Base-by-base conservation (phyloP, 2,797 vertebrate genomes). In the Propithecus deckenii region DNA sequence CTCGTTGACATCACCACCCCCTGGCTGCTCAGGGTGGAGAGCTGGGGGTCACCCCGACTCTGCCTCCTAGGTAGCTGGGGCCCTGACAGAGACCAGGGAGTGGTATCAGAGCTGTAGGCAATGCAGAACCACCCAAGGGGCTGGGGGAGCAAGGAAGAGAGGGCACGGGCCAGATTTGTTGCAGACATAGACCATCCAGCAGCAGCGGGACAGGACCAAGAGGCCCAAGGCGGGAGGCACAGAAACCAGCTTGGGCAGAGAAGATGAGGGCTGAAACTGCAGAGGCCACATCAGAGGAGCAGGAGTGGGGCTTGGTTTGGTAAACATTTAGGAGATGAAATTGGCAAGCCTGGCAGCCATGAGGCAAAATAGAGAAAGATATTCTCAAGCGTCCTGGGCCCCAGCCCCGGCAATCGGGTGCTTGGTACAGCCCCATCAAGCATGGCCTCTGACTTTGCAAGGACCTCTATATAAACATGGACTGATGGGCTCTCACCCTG, bases 351-450 rank as follows among this genome's bases (percentile, higher is more conserved):
- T 25, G 41, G 52, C 4, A 38, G 35, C 23, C 38, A 13, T 57
- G 57, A 65, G 4, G 35, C 17, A 43, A 46, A 57, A 35, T 18
- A 22, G 43, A 61, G 43, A 61, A 43, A 52, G n/a, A 18, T 6
- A 30, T 23, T 28, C 17, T 20, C 17, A 30, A 11, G n/a, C 11
- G 7, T 22, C 14, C 25, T 20, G 50, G 59, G 52, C 13, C 28
- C 38, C 20, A 1, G 59, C 15, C 43, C 35, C 12, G 11, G 50
- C 3, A 3, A 43, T 28, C 1, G 2, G 48, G 30, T 43, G 1
- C 6, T 1, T 20, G 22, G 48, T 55, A 8, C 18, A 28, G 18
- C 69, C 7, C 8, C 8, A 38, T 46, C 23, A 9, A 55, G 30
- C 1, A 15, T 23, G 25, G 50, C 17, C 85, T 76, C 55, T 23